A percentile compares a stretch with the other conserved stretches of the same genome.
Evolutionary conservation across 2,888 invertebrate species (phyloP).

Genomic region (Drosophila kambysellisi): DNA sequence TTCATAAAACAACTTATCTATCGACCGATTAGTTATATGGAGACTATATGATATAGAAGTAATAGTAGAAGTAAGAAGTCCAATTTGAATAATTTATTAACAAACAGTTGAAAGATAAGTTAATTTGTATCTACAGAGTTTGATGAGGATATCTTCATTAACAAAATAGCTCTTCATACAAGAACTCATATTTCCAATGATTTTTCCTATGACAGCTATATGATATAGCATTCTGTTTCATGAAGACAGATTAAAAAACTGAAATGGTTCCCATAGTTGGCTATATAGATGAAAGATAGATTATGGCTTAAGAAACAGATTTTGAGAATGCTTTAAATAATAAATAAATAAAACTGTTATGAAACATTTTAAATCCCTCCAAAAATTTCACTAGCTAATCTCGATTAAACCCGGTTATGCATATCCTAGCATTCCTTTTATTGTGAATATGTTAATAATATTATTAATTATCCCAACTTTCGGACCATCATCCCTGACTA

Average conservation of each 20-base stretch:
- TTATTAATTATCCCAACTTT: too few relatives aligned
- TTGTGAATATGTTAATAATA: too few relatives aligned
- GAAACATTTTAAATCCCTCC: neutral
- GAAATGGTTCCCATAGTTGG: too few relatives aligned
- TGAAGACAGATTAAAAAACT: too few relatives aligned
- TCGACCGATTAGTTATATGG: neutral
- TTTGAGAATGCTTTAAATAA: neutral
- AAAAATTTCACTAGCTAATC: neutral
- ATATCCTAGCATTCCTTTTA: neutral
- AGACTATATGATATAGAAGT: neutral
- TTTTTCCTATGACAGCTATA: neutral
- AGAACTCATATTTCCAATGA: neutral
- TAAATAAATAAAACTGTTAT: too few relatives aligned
- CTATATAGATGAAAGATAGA: too few relatives aligned
- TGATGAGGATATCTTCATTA: neutral
- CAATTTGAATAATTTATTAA: neutral
- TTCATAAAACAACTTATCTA: neutral
- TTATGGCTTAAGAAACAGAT: neutral
- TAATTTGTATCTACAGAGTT: fast-evolving
- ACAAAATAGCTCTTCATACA: neutral
- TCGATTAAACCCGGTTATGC: fast-evolving
- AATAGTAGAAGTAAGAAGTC: neutral
- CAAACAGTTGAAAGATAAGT: neutral
- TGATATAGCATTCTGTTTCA: neutral
- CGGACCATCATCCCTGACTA: too few relatives aligned